Conservation (phyloP, 2,113 vertebrate genomes). For the Triplophysa tibetana region DNA sequence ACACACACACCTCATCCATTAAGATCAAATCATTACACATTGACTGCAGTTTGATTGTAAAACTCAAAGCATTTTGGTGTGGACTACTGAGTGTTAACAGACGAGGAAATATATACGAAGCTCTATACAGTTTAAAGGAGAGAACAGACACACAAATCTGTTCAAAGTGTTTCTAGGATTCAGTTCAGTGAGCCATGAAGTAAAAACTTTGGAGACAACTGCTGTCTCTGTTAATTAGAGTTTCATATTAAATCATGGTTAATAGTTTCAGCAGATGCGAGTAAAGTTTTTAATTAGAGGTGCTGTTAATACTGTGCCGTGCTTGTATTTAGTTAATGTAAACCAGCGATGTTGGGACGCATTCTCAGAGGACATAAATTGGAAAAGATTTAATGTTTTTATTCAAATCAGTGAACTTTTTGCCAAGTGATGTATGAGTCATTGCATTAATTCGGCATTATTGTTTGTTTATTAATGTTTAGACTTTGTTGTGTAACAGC, state of each 20-base stretch:
- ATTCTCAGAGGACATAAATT: neutral
- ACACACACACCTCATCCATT: neutral
- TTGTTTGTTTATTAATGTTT: too few species aligned
- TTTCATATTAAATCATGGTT: too few species aligned
- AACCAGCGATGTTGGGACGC: neutral
- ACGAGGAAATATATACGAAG: too few species aligned
- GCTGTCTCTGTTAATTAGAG: too few species aligned
- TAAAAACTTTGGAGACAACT: too few species aligned
- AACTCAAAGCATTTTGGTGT: neutral
- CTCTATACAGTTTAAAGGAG: too few species aligned
- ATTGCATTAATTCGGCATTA: neutral
- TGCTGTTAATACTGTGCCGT: neutral
- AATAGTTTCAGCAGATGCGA: too few species aligned
- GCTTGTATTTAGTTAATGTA: slow-evolving; percentile 9
- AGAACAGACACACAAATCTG: slow-evolving; percentile 51
- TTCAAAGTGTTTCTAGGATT: slow-evolving; percentile 18
- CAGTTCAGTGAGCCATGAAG: slow-evolving; percentile 25
- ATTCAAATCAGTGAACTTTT: slow-evolving; percentile 2
- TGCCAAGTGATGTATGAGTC: too few species aligned
- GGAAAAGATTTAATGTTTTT: neutral
- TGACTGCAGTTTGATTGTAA: neutral
- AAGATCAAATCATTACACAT: neutral
- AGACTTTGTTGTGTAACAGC: too few species aligned
- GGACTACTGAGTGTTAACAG: too few species aligned
- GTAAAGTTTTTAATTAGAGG: slow-evolving; percentile 12